Evolutionary conservation across 1,140 invertebrate species (phyloP), one percentile per base, ranked within the genome.

Genomic region (Caligus rogercresseyi): DNA sequence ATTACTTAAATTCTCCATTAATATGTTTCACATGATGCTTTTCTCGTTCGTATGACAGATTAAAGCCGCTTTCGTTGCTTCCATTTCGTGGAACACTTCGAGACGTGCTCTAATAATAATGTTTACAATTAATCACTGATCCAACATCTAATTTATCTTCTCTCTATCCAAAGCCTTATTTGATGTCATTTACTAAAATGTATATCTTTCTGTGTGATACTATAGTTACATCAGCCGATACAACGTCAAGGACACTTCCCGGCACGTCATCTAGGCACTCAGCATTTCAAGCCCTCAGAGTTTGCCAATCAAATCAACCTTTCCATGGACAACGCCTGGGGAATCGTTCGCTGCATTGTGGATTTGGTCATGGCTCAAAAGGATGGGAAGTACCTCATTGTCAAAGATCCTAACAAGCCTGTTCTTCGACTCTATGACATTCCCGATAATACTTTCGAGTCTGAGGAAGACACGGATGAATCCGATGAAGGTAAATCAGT

Each of bases 261-360:
- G 93, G 65, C 96, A 99, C 72, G 89, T 96, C 14, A 96, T 99
- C 77, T 99, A 26, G 94, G 94, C 23, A 98, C 92, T 2, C 94
- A 98, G 73, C 94, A 98, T 72, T 98, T 95, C 74, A 95, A 94
- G 71, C 96, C 96, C 1, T 84, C 86, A 69, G 95, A 98, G 76
- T 99, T 98, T 75, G 94, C 94, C 4, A 89, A 87, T 2, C 95
- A 99, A 75, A 98, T 98, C 69, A 98, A 95, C 77, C 75, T 99
- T 65, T 98, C 94, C 71, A 94, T 99, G 91, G 96, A 98, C 71
- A 99, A 98, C 74, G 92, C 88, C 1, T 99, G 95, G 95, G 96
- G 94, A 65, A 89, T 99, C 59, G 74, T 99, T n/a, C 80, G 94
- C 3, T 98, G 92, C 72, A 94, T 99, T 67, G 87, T 98, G 70